Percentiles rank a stretch among this genome's conserved stretches.
phyloP scores from a whole-genome alignment of 1,140 invertebrate species.

The Palaemon carinicauda region DNA sequence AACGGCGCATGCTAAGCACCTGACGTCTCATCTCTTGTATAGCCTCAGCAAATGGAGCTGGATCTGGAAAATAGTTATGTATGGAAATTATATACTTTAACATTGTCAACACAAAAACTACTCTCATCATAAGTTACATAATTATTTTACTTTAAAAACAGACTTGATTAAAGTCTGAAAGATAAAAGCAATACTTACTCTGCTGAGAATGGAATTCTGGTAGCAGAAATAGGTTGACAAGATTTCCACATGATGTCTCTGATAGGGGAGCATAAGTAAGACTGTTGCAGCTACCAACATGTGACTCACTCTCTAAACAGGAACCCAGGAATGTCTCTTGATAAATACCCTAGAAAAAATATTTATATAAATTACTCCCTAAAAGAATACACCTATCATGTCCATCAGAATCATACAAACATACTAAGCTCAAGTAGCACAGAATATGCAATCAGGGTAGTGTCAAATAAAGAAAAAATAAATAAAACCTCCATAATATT shows the following conservation, averaged over 20 bases:
- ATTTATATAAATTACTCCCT: no score
- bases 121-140: no score
- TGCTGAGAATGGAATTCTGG: constrained; percentile 70
- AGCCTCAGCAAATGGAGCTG: constrained; percentile 21
- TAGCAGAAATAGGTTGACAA: constrained; percentile 78
- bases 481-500: no score
- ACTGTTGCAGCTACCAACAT: constrained; percentile 68
- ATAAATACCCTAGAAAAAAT: constrained; percentile 69
- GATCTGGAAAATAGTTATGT: neutral
- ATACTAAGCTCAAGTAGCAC: no score
- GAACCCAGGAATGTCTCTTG: constrained; percentile 75
- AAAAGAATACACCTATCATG: no score
- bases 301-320: constrained; percentile 63
- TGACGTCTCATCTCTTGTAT: constrained; percentile 36
- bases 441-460: no score
- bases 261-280: constrained; percentile 69
- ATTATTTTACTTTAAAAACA: neutral
- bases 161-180: no score
- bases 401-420: no score
- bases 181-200: constrained; percentile 66
- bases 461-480: no score
- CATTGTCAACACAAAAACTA: no score
- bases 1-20: constrained; percentile 34
- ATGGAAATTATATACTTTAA: neutral
- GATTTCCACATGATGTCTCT: constrained; percentile 68